These are phyloP conservation scores for Notoglanidium macrostoma DNA, from an alignment of 2,797 vertebrate species.

Conservation along the genomic window DNA sequence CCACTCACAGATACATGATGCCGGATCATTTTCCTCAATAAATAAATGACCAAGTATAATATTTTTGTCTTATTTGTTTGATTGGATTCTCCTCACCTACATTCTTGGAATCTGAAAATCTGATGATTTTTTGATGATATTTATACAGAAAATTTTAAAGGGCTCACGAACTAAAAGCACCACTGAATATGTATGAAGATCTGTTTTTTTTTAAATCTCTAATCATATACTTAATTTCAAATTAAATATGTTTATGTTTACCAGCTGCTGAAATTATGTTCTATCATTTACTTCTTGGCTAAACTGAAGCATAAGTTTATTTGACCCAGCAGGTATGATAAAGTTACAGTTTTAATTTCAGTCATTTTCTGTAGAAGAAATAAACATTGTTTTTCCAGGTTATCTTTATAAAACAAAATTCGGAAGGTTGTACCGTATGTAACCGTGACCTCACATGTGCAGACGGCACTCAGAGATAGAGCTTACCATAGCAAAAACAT, in stretches of 20 bases:
- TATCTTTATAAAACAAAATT: background rate
- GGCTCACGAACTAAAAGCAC: too few species aligned
- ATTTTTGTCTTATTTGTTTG: too few species aligned
- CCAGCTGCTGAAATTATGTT: background rate
- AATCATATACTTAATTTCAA: background rate
- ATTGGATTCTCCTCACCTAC: too few species aligned
- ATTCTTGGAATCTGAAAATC: too few species aligned
- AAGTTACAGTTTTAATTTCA: background rate
- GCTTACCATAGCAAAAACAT: background rate
- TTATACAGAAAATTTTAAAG: too few species aligned
- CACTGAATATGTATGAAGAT: background rate
- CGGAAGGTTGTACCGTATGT: background rate
- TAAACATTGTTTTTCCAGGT: background rate
- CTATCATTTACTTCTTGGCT: background rate
- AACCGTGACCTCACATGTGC: background rate
- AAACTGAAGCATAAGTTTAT: background rate
- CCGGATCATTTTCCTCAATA: too few species aligned
- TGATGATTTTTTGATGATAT: too few species aligned
- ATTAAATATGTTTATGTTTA: background rate
- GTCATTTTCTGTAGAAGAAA: background rate
- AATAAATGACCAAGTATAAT: too few species aligned
- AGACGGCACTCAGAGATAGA: background rate
- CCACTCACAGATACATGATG: too few species aligned
- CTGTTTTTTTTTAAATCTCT: background rate
- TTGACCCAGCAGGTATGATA: background rate